phyloP scores from a whole-genome alignment of 2,113 vertebrate genomes.

The Lynx canadensis region DNA sequence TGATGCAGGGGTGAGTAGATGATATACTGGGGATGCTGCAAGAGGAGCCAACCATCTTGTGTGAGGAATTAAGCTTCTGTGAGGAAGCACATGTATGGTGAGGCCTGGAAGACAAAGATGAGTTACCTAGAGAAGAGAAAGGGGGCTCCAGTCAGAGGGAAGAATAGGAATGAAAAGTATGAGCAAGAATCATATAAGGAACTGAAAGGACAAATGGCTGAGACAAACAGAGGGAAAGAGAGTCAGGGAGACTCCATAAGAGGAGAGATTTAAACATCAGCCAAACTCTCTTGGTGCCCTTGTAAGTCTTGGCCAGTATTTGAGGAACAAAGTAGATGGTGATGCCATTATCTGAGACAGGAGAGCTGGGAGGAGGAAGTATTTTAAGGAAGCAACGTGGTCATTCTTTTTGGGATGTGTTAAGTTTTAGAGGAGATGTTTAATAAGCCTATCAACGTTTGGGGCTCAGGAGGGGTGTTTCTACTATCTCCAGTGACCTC shows the following conservation, averaged over 20 bases:
- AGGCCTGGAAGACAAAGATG: neutral
- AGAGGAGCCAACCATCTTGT: neutral
- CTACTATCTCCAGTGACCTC: neutral
- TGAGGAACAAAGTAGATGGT: neutral
- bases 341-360: neutral
- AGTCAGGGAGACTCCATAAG: neutral
- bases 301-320: too few species aligned
- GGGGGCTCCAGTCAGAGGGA: neutral
- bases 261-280: rapidly evolving
- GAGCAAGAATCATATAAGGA: neutral
- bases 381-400: neutral
- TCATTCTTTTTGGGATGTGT: neutral
- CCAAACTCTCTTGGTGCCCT: neutral
- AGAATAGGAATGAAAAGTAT: neutral
- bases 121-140: neutral
- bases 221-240: neutral
- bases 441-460: neutral
- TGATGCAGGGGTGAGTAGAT: neutral
- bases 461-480: neutral
- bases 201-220: neutral
- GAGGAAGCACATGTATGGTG: neutral
- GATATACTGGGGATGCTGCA: neutral
- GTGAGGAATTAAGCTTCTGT: neutral
- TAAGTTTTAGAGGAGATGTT: neutral
- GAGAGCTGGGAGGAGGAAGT: neutral